Conservation (phyloP, 2,797 vertebrate species). For the Leptoclinus maculatus region DNA sequence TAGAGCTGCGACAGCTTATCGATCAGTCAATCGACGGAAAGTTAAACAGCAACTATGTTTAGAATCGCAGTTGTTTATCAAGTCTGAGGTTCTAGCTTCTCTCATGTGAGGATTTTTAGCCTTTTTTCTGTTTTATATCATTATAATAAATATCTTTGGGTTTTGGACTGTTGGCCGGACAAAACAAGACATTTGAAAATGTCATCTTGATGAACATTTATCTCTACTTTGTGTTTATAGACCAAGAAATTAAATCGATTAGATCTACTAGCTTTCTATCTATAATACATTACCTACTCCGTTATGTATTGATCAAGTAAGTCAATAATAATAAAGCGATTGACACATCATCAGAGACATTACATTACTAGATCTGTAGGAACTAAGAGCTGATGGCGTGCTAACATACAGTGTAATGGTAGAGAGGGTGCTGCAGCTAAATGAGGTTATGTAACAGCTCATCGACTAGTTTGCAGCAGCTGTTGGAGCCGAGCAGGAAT, state of each 20-base stretch:
- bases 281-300: constrained; percentile 9
- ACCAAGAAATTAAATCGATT: not conserved
- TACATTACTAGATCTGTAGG: not conserved
- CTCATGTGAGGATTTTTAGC: not conserved
- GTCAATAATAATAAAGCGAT: constrained; percentile 38
- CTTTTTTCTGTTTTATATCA: not conserved
- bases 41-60: not conserved
- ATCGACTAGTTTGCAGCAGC: constrained; percentile 42
- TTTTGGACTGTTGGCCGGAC: not conserved
- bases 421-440: constrained; percentile 34
- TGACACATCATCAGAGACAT: constrained; percentile 17
- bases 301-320: constrained; percentile 19
- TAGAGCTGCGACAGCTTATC: not conserved
- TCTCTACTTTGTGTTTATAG: not conserved
- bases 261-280: not conserved
- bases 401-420: not conserved
- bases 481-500: constrained; percentile 24
- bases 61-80: not conserved
- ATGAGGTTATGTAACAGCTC: constrained; percentile 61
- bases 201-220: not conserved
- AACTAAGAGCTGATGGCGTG: constrained; percentile 29
- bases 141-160: not conserved
- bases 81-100: not conserved
- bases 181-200: not conserved
- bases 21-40: not conserved